Evolutionary conservation across 2,113 vertebrate species (phyloP).

Genomic region (Odobenus rosmarus): DNA sequence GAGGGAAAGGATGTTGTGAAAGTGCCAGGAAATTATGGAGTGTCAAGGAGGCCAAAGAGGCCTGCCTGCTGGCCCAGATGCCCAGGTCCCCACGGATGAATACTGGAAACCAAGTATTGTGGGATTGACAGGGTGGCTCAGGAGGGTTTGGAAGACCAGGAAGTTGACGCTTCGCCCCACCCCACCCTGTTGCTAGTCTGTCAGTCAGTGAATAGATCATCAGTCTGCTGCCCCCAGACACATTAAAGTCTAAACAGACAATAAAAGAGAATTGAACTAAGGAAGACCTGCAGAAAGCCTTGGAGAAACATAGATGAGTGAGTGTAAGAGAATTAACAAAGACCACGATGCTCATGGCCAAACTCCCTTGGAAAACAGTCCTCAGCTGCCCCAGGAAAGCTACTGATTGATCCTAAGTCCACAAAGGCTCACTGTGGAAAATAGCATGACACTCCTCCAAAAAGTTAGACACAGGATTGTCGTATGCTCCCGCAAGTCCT

Average conservation of each 20-base stretch:
- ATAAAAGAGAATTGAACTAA: background rate
- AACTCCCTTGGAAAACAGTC: conserved; percentile 66
- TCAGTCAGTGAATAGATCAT: background rate
- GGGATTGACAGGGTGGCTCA: background rate
- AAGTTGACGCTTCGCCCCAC: background rate
- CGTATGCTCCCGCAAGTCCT: background rate
- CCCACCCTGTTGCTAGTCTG: background rate
- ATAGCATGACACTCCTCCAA: background rate
- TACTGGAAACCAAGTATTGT: background rate
- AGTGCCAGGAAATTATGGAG: background rate
- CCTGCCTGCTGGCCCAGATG: background rate
- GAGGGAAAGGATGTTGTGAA: background rate
- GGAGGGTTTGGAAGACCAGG: background rate
- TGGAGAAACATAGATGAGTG: background rate
- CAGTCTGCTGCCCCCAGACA: background rate
- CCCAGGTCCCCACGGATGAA: background rate
- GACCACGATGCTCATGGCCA: conserved; percentile 50
- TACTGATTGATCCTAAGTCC: conserved; percentile 59
- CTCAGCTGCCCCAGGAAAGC: conserved; percentile 65
- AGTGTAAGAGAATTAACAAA: conserved; percentile 19
- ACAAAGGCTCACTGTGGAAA: background rate
- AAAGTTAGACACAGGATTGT: background rate
- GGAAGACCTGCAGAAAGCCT: background rate
- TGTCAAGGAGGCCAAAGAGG: too few species aligned
- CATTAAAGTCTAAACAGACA: background rate